A percentile compares a stretch with the other conserved stretches of the same genome.
phyloP scores from a whole-genome alignment of 1,140 invertebrate genomes.

The Plectrocnemia conspersa region DNA sequence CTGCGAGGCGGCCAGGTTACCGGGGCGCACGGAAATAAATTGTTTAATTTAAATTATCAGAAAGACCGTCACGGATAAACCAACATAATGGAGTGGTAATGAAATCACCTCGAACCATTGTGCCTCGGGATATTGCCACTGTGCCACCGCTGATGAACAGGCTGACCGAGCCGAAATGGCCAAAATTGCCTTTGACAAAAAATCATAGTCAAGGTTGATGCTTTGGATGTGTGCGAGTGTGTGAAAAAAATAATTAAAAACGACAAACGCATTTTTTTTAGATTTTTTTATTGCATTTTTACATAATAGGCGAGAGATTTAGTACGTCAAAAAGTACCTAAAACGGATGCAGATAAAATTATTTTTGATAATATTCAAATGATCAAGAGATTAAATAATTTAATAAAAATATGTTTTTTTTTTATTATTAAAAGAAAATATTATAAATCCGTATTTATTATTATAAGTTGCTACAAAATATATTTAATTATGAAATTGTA shows the following conservation, averaged over 20 bases:
- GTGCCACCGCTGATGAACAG: not conserved
- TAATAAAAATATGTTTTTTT: too few species aligned
- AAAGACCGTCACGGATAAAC: slow-evolving; percentile 33
- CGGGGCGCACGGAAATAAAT: slow-evolving; percentile 24
- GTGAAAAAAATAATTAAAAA: not conserved
- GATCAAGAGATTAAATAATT: too few species aligned
- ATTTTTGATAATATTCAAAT: too few species aligned
- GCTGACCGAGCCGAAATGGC: not conserved
- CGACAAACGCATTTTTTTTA: too few species aligned
- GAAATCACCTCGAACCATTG: slow-evolving; percentile 24
- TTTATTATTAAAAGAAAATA: too few species aligned
- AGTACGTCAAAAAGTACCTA: too few species aligned
- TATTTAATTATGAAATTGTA: too few species aligned
- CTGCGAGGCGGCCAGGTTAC: slow-evolving; percentile 21
- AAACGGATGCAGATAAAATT: too few species aligned
- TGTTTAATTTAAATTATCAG: slow-evolving; percentile 35
- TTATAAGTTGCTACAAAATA: too few species aligned
- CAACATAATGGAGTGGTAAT: slow-evolving; percentile 34
- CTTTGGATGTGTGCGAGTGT: not conserved
- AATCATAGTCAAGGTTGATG: not conserved
- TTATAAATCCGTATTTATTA: too few species aligned
- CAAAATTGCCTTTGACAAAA: not conserved
- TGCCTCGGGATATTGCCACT: not conserved
- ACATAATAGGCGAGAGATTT: too few species aligned
- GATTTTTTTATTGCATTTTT: too few species aligned